phyloP scores from a whole-genome alignment of 1,140 invertebrate species.

The Thaumatotibia leucotreta region DNA sequence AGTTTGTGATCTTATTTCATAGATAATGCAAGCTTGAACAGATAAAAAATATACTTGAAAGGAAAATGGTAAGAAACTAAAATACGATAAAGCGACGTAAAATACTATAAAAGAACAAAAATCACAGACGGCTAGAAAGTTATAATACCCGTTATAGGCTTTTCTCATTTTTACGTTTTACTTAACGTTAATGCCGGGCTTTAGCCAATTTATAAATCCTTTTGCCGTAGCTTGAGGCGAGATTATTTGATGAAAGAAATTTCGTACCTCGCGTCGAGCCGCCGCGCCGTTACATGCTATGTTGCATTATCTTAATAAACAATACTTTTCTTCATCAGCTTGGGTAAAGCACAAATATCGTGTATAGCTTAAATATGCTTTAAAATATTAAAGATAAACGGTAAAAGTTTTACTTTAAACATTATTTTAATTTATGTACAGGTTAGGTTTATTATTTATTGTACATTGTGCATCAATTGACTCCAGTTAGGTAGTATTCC shows the following conservation, averaged over 20 bases:
- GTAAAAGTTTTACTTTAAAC: background rate
- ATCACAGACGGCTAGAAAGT: background rate
- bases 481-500: too few relatives aligned
- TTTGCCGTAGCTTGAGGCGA: background rate
- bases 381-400: too few relatives aligned
- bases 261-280: background rate
- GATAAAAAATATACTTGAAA: too few relatives aligned
- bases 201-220: constrained; percentile 14
- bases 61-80: too few relatives aligned
- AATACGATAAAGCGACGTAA: too few relatives aligned
- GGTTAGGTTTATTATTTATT: background rate
- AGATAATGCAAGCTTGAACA: too few relatives aligned
- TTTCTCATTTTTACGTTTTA: background rate
- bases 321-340: constrained; percentile 3
- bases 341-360: background rate
- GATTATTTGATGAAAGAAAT: constrained; percentile 16
- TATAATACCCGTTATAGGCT: background rate
- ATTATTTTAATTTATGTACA: background rate
- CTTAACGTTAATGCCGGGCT: background rate
- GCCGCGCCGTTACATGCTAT: background rate
- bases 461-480: too few relatives aligned
- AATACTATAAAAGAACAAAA: too few relatives aligned
- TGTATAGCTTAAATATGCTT: background rate
- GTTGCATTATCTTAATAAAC: constrained; percentile 9
- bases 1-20: too few relatives aligned